These are phyloP conservation scores for Heliconius eleuchia DNA, from an alignment of 1,140 invertebrate genomes.

Conservation along the genomic window DNA sequence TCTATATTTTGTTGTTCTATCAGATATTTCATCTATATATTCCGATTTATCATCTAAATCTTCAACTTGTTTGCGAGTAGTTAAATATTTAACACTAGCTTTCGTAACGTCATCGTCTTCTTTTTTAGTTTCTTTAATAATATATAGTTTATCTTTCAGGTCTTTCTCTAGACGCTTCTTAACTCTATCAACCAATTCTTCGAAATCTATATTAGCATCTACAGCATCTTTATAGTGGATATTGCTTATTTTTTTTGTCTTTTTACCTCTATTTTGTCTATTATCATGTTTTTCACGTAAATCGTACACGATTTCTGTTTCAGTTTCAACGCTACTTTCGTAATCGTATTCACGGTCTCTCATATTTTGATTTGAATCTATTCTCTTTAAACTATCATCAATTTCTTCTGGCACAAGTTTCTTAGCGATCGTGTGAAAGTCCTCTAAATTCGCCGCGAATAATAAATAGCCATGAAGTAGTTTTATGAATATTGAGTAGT, in stretches of 20 bases:
- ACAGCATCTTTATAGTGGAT: neutral
- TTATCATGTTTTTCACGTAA: neutral
- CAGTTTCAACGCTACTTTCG: slow-evolving; percentile 14
- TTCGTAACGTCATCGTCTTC: neutral
- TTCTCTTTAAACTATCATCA: slow-evolving; percentile 40
- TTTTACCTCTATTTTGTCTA: neutral
- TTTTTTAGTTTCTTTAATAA: neutral
- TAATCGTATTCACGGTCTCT: slow-evolving; percentile 18
- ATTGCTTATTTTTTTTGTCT: neutral
- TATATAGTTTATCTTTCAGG: slow-evolving; percentile 10
- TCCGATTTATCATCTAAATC: slow-evolving; percentile 7
- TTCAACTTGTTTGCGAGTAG: neutral
- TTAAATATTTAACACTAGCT: neutral
- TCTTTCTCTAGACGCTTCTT: slow-evolving; percentile 22
- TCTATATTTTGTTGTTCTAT: slow-evolving; percentile 5
- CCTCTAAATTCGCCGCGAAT: slow-evolving; percentile 57
- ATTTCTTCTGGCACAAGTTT: slow-evolving; percentile 51
- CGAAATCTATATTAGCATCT: slow-evolving; percentile 11
- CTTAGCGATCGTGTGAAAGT: slow-evolving; percentile 55
- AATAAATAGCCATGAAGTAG: slow-evolving; percentile 49
- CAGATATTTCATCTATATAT: slow-evolving; percentile 10
- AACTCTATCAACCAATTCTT: neutral
- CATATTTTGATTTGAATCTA: neutral
- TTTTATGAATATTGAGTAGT: slow-evolving; percentile 33
- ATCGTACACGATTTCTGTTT: neutral